A percentile compares a stretch with the other conserved stretches of the same genome.
phyloP scores from a whole-genome alignment of 2,113 vertebrate species.

The Chaenogobius annularis region DNA sequence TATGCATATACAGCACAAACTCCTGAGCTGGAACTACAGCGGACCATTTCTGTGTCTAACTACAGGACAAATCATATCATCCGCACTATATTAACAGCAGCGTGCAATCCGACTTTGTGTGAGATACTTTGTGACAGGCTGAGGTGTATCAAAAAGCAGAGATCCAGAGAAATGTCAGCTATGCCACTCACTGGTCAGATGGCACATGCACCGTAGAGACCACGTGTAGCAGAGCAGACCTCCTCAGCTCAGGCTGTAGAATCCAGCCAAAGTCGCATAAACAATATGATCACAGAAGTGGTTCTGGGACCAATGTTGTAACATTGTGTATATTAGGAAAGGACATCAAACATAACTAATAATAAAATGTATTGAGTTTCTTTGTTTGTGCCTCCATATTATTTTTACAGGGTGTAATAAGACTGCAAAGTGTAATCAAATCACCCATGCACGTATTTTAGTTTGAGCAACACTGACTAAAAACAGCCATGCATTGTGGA shows the following conservation, averaged over 20 bases:
- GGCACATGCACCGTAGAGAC: slow-evolving; percentile 38
- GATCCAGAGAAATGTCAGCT: slow-evolving; percentile 41
- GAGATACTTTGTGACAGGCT: no score
- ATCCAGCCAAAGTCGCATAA: background rate
- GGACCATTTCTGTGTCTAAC: no score
- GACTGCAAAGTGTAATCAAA: background rate
- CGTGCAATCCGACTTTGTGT: no score
- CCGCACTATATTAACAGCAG: no score
- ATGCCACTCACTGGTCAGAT: slow-evolving; percentile 68
- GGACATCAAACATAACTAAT: background rate
- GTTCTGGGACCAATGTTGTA: background rate
- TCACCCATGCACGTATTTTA: background rate
- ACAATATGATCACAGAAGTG: slow-evolving; percentile 1
- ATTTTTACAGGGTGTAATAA: background rate
- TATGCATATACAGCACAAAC: no score
- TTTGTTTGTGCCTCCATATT: background rate
- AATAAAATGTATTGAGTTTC: no score
- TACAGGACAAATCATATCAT: no score
- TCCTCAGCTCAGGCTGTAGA: slow-evolving; percentile 9
- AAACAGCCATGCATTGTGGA: background rate
- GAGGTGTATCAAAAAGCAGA: background rate
- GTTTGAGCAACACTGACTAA: background rate
- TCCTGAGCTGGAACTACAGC: no score
- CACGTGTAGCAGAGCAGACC: slow-evolving; percentile 10
- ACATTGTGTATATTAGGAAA: background rate